Evolutionary conservation across 2,888 invertebrate species (phyloP).

Genomic region (Sepiola atlantica): DNA sequence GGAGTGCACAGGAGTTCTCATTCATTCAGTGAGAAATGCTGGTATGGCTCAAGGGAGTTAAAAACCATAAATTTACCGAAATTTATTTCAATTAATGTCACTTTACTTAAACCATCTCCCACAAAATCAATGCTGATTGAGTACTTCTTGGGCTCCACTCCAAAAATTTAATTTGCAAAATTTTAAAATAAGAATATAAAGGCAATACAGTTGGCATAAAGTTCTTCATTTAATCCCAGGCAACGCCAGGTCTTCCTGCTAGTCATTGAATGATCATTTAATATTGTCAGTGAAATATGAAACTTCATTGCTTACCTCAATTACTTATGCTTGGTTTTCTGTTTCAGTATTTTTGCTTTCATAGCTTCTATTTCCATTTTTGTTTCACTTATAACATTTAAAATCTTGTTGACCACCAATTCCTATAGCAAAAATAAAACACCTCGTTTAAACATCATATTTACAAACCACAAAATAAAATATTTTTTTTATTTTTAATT

Average conservation of each 20-base stretch:
- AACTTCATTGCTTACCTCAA: not conserved
- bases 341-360: not conserved
- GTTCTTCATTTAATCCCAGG: too few relatives aligned
- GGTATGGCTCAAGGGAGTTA: too few relatives aligned
- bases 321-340: not conserved
- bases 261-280: not conserved
- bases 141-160: too few relatives aligned
- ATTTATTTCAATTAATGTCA: too few relatives aligned
- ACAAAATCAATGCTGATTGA: too few relatives aligned
- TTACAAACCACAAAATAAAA: not conserved
- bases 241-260: not conserved
- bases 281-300: not conserved
- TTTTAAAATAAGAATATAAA: too few relatives aligned
- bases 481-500: not conserved
- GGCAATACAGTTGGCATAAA: too few relatives aligned
- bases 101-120: too few relatives aligned
- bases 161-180: too few relatives aligned
- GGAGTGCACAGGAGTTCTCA: too few relatives aligned
- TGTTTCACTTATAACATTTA: not conserved
- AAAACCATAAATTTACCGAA: too few relatives aligned
- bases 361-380: not conserved
- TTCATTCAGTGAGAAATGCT: too few relatives aligned
- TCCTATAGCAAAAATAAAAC: not conserved
- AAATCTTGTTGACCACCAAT: not conserved
- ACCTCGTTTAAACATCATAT: not conserved